Conservation (phyloP, 2,113 vertebrate species). For the Tapirus terrestris region DNA sequence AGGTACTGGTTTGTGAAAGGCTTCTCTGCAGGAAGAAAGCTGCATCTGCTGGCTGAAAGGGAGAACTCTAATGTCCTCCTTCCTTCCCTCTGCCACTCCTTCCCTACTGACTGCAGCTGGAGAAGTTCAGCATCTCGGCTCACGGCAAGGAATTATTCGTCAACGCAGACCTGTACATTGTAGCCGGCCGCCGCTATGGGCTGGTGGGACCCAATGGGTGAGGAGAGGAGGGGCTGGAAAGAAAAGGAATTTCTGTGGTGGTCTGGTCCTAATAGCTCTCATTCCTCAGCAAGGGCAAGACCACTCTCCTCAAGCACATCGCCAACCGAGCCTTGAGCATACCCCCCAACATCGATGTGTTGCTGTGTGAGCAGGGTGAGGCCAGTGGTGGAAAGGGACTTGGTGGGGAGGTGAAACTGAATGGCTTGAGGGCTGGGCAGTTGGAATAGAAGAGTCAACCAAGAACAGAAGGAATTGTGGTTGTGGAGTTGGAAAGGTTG, state of each 20-base stretch:
- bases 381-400: background rate
- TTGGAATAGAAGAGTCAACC: background rate
- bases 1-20: background rate
- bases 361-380: constrained; percentile 96
- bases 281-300: constrained; percentile 93
- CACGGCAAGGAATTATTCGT: constrained; percentile 96
- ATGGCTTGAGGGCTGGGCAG: background rate
- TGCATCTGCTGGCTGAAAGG: background rate
- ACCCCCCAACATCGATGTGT: constrained; percentile 95
- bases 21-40: background rate
- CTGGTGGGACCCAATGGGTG: constrained; percentile 96
- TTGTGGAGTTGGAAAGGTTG: background rate
- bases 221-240: constrained; percentile 53
- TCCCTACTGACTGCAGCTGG: constrained; percentile 85
- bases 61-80: background rate
- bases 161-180: constrained; percentile 94
- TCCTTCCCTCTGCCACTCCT: background rate
- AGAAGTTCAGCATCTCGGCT: constrained; percentile 96
- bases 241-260: no score
- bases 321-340: constrained; percentile 94
- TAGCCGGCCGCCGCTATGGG: constrained; percentile 94
- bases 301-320: constrained; percentile 95
- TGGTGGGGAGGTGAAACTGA: background rate
- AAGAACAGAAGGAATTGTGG: background rate
- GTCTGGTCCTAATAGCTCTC: background rate